Conservation (phyloP, 2,888 invertebrate genomes). For the Pheosia gnoma region DNA sequence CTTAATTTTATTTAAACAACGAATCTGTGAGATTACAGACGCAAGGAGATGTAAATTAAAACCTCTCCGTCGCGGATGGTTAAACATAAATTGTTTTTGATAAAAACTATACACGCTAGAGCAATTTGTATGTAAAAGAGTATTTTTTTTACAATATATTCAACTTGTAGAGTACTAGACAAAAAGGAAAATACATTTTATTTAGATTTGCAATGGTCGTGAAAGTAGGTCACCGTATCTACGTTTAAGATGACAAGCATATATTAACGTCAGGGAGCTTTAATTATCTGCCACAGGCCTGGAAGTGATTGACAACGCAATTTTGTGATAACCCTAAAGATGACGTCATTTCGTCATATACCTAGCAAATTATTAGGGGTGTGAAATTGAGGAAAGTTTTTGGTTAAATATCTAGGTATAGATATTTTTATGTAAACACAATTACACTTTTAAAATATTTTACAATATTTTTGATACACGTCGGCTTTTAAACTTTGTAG, state of each 20-base stretch:
- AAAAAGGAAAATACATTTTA: neutral
- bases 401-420: too few species aligned
- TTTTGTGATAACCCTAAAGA: neutral
- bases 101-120: neutral
- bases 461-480: too few species aligned
- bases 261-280: neutral
- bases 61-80: neutral
- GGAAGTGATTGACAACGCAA: slow-evolving; percentile 1
- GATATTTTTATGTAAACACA: too few species aligned
- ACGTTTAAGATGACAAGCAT: neutral
- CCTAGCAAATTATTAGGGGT: too few species aligned
- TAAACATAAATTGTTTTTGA: neutral
- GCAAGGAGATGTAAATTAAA: neutral
- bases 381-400: too few species aligned
- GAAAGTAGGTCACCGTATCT: neutral
- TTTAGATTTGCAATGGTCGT: neutral
- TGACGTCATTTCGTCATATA: too few species aligned
- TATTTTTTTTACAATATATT: neutral
- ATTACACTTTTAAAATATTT: too few species aligned
- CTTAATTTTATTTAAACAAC: neutral
- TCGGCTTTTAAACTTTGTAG: too few species aligned
- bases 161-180: neutral
- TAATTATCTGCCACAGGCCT: neutral
- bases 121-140: neutral
- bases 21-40: neutral